These are phyloP conservation scores for Puffinus mauretanicus DNA, from an alignment of 2,113 vertebrate genomes.

Conservation along the genomic window DNA sequence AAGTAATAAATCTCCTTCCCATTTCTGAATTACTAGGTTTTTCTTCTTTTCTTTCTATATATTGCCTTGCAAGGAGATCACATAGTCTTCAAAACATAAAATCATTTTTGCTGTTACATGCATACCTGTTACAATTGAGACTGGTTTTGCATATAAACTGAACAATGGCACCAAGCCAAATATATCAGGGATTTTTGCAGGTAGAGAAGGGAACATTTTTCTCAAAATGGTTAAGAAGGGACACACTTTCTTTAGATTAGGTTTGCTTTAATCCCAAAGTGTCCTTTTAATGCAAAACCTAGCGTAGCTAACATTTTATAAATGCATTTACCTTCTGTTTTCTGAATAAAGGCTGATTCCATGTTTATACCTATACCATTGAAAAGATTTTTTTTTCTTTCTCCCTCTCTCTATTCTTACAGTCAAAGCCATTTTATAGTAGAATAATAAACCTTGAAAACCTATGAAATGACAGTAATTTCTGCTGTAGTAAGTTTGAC, in stretches of 20 bases:
- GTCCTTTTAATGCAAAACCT: background rate
- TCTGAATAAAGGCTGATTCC: background rate
- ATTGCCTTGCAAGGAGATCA: background rate
- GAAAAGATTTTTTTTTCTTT: background rate
- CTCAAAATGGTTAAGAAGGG: background rate
- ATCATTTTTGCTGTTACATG: background rate
- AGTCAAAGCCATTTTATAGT: background rate
- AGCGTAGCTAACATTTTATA: background rate
- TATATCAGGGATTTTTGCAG: background rate
- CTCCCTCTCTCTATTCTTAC: background rate
- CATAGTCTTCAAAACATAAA: background rate
- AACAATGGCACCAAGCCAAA: background rate
- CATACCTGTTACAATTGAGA: background rate
- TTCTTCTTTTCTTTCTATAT: background rate
- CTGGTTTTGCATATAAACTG: background rate
- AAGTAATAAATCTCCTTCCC: background rate
- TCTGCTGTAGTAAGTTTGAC: background rate
- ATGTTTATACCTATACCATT: background rate
- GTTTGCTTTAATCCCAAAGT: background rate
- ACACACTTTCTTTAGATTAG: background rate
- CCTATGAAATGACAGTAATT: background rate
- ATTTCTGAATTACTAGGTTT: background rate
- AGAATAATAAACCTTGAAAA: background rate
- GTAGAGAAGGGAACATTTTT: background rate
- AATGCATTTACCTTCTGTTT: background rate